Conservation (phyloP, 2,113 vertebrate species). For the Probosciger aterrimus region DNA sequence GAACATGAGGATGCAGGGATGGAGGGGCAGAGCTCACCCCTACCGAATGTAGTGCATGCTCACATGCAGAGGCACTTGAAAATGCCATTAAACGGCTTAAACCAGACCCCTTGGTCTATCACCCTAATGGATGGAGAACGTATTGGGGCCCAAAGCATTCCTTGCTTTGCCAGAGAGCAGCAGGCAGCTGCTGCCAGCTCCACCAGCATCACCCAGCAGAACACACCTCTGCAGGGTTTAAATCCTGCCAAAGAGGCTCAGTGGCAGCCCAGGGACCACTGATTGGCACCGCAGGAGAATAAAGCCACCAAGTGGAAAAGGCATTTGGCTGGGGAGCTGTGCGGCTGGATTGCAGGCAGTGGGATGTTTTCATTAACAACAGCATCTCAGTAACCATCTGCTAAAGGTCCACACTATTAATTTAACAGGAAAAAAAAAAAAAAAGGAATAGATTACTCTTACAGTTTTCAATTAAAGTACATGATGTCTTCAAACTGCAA, state of each 20-base stretch:
- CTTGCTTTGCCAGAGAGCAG: neutral
- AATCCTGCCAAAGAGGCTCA: neutral
- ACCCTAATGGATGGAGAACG: neutral
- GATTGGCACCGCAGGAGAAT: neutral
- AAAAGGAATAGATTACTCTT: conserved; percentile 54
- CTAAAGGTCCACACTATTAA: conserved; percentile 68
- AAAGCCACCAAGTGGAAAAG: neutral
- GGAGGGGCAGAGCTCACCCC: neutral
- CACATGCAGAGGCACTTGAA: neutral
- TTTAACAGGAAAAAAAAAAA: conserved; percentile 54
- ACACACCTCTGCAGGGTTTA: neutral
- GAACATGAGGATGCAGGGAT: accelerated
- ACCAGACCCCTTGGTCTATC: neutral
- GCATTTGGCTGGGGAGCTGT: neutral
- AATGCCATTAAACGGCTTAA: accelerated
- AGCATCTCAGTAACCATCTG: conserved; percentile 46
- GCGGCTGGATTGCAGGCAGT: neutral
- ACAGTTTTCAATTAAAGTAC: conserved; percentile 73
- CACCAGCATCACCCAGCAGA: neutral
- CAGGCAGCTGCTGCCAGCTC: neutral
- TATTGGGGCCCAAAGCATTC: neutral
- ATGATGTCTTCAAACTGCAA: conserved; percentile 70
- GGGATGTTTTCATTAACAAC: conserved; percentile 57
- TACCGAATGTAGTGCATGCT: accelerated
- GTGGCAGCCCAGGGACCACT: neutral